Percentiles rank a stretch among this genome's conserved stretches.
phyloP scores from a whole-genome alignment of 1,140 invertebrate species.

The Trichonephila clavipes region DNA sequence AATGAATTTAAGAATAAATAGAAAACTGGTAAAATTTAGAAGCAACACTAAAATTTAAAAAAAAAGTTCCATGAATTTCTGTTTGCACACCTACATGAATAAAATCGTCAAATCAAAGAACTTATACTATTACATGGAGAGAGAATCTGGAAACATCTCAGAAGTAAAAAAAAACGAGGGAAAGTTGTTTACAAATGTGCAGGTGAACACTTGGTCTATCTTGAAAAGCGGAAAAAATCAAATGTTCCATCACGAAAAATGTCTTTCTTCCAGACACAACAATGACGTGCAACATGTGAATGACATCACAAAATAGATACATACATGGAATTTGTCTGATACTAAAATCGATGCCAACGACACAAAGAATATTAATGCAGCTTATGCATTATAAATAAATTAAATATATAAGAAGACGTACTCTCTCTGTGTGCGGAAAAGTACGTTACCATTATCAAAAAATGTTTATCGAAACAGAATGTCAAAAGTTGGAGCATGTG shows the following conservation, averaged over 20 bases:
- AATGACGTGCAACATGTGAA: conserved; percentile 19
- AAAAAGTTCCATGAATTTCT: neutral
- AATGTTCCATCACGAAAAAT: conserved; percentile 27
- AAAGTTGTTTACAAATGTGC: conserved; percentile 20
- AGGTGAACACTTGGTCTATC: neutral
- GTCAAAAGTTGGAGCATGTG: no score
- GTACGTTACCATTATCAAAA: no score
- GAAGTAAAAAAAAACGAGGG: neutral
- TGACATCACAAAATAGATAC: neutral
- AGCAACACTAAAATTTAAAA: no score
- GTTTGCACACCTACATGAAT: neutral
- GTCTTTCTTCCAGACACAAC: conserved; percentile 36
- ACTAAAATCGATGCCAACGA: neutral
- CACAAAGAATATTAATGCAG: neutral
- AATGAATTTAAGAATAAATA: no score
- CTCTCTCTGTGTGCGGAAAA: no score
- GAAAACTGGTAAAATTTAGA: no score
- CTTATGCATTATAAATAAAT: no score
- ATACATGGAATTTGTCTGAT: neutral
- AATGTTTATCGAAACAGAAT: no score
- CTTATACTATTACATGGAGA: conserved; percentile 6
- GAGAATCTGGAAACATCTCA: neutral
- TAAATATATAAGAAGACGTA: no score
- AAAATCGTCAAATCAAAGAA: neutral
- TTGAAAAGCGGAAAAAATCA: conserved; percentile 21